Base-by-base conservation (phyloP, 2,888 invertebrate species). In the Macrophya alboannulata region DNA sequence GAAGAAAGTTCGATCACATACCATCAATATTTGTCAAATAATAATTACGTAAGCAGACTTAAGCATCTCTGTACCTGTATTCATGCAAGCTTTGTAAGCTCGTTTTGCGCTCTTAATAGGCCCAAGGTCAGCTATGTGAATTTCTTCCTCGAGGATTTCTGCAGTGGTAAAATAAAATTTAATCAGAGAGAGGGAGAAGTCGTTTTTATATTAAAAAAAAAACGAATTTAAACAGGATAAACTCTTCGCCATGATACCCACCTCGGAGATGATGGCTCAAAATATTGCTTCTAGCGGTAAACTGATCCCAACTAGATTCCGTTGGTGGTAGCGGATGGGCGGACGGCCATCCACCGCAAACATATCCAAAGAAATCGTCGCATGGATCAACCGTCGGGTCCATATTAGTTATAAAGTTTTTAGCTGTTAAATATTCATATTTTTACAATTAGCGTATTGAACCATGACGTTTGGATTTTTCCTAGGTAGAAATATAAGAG, bases 301-400 rank as follows among this genome's bases (percentile, higher is more conserved):
- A 94, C 86, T 93, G 92, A 82, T 92, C 92, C 90, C 91, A 92
- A 43, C 91, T 90, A 3, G 90, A 88, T 59, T 90, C 90, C 0
- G 91, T 90, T 0, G 90, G 15, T 90, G 90, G 15, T 89, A 89
- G 65, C 88, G 89, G 10, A 90, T 90, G 5, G 89, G 90, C 21
- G 92, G 92, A n/a, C 48, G 79, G 71, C 93, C 93, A 93, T 4
- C 92, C 90, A 0, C 94, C 94, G 88, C 94, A 94, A 8, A 93
- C 90, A 85, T 91, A 94, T 74, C 92, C 89, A 86, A 93, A 94
- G 88, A 94, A 94, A 88, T 94, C 92, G n/a, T 90, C 90, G 87
- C 94, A 94, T 5, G 94, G 94, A 86, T 94, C 90, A 0, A 89
- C 90, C 0, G 89, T 89, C 15, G 86, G 83, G 86, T 94, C 91